Percentiles rank a stretch among this genome's conserved stretches.
These are phyloP conservation scores for Xylocampa areola DNA, from an alignment of 2,888 invertebrate genomes.

Conservation along the genomic window DNA sequence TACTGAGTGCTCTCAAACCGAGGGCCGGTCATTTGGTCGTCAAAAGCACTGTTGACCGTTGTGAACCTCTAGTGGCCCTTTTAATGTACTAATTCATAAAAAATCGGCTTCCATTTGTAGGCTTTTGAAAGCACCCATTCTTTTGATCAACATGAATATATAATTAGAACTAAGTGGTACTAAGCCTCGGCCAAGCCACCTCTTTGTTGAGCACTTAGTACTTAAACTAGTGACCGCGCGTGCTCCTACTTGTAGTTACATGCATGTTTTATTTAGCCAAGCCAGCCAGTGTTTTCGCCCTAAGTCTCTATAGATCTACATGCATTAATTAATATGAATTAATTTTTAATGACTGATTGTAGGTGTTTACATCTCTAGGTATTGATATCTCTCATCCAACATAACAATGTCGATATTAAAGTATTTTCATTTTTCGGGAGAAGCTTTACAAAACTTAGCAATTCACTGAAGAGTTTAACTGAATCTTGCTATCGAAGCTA, in stretches of 20 bases:
- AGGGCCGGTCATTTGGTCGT: constrained; percentile 73
- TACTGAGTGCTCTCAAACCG: constrained; percentile 63
- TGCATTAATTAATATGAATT: background rate
- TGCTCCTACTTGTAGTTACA: constrained; percentile 39
- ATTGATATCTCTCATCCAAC: too few species aligned
- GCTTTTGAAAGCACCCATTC: constrained; percentile 59
- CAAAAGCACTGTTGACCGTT: constrained; percentile 70
- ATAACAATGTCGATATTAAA: too few species aligned
- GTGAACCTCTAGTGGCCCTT: constrained; percentile 62
- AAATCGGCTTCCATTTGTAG: constrained; percentile 58
- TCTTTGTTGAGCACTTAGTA: constrained; percentile 57
- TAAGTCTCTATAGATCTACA: background rate
- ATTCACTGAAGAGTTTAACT: too few species aligned
- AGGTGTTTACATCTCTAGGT: too few species aligned
- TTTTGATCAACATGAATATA: constrained; percentile 62
- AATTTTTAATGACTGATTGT: background rate
- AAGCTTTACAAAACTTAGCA: too few species aligned
- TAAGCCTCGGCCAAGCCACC: constrained; percentile 49
- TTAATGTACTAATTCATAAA: constrained; percentile 62
- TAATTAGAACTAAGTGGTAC: constrained; percentile 62
- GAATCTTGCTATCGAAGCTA: too few species aligned
- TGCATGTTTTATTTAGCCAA: constrained; percentile 44
- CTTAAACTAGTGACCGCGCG: constrained; percentile 51
- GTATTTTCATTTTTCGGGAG: too few species aligned
- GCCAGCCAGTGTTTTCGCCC: constrained; percentile 1